Base-by-base conservation (phyloP, 2,888 invertebrate genomes). In the Drymonia ruficornis region DNA sequence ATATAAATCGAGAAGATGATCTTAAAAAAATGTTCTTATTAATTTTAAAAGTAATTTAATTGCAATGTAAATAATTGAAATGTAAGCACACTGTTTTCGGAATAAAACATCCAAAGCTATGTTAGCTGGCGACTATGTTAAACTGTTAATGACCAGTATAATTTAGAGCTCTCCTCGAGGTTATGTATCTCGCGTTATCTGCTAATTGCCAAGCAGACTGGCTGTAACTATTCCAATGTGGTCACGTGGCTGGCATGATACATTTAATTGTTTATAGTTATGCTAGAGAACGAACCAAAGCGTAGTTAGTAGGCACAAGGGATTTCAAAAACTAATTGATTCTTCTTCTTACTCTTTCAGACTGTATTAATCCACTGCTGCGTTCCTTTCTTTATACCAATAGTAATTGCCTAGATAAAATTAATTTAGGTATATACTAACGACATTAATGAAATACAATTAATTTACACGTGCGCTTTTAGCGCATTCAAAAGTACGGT, bases 181-280 rank as follows among this genome's bases (percentile, higher is more conserved):
- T 68, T 74, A 68, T 78, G 72, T 76, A 73, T 76, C 69, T 70
- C 62, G 68, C 63, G 70, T 75, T 79, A 76, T 78, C 77, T 77
- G 50, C 54, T 59, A 70, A 71, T 65, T 63, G 62, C 61, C 58
- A 63, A 54, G 61, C 66, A 62, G 16, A 19, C 19, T 44, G 18
- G 40, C 44, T 45, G 31, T 44, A 59, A 61, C 58, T 56, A 56
- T 66, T 61, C 47, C 42, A 59, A 57, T 55, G 51, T 57, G 61
- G 59, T 60, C 61, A 62, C 55, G 45, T 63, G 50, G 34, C 16
- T 63, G 50, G 34, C 16, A 12, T 40, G 40, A 40, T 40, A 40
- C 2, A 16, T 40, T 40, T 6, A 16, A 9, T 40, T 40, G 16
- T 9, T 40, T 40, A 40, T 12, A 16, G 9, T 40, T 40, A 0